Conservation (phyloP, 1,140 invertebrate genomes). For the Zaprionus tsacasi region DNA sequence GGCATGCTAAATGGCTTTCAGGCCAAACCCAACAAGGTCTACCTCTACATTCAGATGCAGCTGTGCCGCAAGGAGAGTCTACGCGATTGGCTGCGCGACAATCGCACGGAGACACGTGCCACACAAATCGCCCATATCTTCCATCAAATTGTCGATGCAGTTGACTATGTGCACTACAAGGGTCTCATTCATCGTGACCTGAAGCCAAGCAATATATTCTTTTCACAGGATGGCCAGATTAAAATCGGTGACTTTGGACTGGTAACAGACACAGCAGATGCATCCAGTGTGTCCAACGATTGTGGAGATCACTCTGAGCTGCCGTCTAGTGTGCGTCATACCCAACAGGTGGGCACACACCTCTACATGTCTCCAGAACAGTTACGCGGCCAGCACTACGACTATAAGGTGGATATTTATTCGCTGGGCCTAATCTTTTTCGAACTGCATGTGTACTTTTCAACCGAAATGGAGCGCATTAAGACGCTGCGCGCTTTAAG, state of each 20-base stretch:
- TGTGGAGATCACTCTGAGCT: slow-evolving; percentile 66
- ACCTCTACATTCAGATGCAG: slow-evolving; percentile 99
- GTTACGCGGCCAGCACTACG: slow-evolving; percentile 90
- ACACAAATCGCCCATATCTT: slow-evolving; percentile 91
- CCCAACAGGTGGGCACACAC: slow-evolving; percentile 90
- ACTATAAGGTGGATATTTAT: slow-evolving; percentile 98
- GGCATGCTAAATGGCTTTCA: slow-evolving; percentile 38
- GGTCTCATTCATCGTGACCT: slow-evolving; percentile 97
- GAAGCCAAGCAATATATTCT: slow-evolving; percentile 99
- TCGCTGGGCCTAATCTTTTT: slow-evolving; percentile 97
- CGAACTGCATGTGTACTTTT: slow-evolving; percentile 95
- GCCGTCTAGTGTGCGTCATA: slow-evolving; percentile 84
- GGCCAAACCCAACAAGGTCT: slow-evolving; percentile 86
- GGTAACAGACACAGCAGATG: slow-evolving; percentile 92
- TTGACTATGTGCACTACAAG: slow-evolving; percentile 96
- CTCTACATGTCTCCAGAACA: slow-evolving; percentile 99
- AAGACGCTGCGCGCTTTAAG: slow-evolving; percentile 87
- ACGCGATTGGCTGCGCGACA: slow-evolving; percentile 93
- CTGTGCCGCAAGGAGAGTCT: slow-evolving; percentile 95
- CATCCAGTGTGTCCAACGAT: slow-evolving; percentile 84
- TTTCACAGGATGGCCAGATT: slow-evolving; percentile 93
- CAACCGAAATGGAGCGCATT: slow-evolving; percentile 95
- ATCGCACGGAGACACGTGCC: slow-evolving; percentile 74
- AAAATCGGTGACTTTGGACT: slow-evolving; percentile 99
- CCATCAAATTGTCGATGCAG: slow-evolving; percentile 96